Evolutionary conservation across 2,888 invertebrate species (phyloP).

Genomic region (Lucinisca nassula): DNA sequence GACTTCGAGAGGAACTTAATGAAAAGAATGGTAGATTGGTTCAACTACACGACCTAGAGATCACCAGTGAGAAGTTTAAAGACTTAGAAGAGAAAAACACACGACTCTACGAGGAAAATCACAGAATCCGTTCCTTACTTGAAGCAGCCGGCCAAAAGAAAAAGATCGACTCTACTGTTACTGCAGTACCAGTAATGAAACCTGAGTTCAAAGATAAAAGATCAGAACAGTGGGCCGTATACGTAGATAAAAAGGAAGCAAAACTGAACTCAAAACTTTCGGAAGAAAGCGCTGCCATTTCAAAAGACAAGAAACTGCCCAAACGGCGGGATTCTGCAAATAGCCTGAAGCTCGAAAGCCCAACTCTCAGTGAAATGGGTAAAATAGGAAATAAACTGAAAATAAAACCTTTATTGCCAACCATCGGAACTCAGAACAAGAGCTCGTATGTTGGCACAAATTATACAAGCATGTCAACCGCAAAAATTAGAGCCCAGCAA

Average conservation of each 20-base stretch:
- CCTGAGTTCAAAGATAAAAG: neutral
- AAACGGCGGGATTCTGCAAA: neutral
- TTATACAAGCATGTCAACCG: neutral
- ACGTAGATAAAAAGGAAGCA: slow-evolving; percentile 29
- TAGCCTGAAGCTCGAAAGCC: neutral
- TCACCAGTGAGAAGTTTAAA: slow-evolving; percentile 43
- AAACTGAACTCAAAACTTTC: neutral
- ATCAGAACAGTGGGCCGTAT: slow-evolving; percentile 23
- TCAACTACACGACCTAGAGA: slow-evolving; percentile 54
- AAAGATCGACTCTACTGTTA: neutral
- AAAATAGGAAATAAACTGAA: slow-evolving; percentile 40
- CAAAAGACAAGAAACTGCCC: slow-evolving; percentile 9
- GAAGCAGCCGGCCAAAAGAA: slow-evolving; percentile 15
- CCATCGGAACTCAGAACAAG: neutral
- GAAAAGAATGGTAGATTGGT: slow-evolving; percentile 60
- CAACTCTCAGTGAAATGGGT: slow-evolving; percentile 6
- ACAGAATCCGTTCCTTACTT: slow-evolving; percentile 48
- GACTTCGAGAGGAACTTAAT: slow-evolving; percentile 48
- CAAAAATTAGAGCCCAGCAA: neutral
- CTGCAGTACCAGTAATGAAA: neutral
- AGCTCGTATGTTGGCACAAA: neutral
- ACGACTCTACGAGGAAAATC: slow-evolving; percentile 62
- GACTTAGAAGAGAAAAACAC: slow-evolving; percentile 49
- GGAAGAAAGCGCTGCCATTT: slow-evolving; percentile 1
- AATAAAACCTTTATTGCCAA: slow-evolving; percentile 46